Evolutionary conservation across 2,113 vertebrate genomes (phyloP), one percentile per base, ranked within the genome.

Genomic region (Asarcornis scutulata): DNA sequence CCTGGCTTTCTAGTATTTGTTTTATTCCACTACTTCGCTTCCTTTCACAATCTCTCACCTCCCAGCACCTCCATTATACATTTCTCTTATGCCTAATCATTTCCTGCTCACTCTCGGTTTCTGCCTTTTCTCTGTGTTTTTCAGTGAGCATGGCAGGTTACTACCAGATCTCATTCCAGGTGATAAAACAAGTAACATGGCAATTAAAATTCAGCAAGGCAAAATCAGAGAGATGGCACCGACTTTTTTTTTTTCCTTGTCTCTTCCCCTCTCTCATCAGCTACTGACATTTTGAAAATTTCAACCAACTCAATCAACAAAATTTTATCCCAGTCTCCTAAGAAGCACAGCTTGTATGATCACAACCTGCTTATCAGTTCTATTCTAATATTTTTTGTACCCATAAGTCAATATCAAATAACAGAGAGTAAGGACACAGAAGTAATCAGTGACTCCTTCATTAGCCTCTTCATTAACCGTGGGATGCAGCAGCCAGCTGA

Each of bases 11-110:
- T 42, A 29, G 56, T 52, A 44, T 16, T 44, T 29, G 68, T 84
- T 95, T 93, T 32, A 91, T 95, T 95, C 67, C 31, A 44, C n/a
- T 66, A 29, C 34, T 95, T 93, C 86, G 53, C 75, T 89, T 88
- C 56, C 38, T 86, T 90, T 82, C 89, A 85, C 38, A 66, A 11
- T 36, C 42, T 26, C 48, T 89, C 66, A 89, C n/a, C n/a, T 68
- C 42, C 20, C 26, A 64, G 31, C 20, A 79, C 16, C 46, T 3
- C 1, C 29, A 79, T 56, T 68, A 56, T 11, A 60, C 4, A 32
- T 62, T 84, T 66, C 58, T 87, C 42, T 83, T 69, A 83, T 46
- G 27, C 31, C 55, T 67, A 32, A 74, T 73, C 1, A 66, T 95
- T 89, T 89, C 58, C 68, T 68, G 69, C 34, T 81, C 56, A 53